phyloP scores from a whole-genome alignment of 2,888 invertebrate species.

The Tetragonisca angustula region DNA sequence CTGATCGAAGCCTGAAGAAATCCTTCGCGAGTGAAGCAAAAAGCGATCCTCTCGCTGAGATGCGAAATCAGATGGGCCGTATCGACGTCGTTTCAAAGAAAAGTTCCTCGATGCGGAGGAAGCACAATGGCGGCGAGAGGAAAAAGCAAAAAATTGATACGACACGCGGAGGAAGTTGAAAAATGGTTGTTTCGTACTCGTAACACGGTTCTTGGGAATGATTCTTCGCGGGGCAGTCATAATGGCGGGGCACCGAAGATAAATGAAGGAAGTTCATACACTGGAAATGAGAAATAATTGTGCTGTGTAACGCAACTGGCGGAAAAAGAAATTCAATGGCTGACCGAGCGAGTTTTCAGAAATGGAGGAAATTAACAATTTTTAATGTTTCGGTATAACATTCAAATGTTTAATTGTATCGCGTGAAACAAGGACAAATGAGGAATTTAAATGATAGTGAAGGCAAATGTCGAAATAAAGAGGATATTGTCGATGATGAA shows the following conservation, averaged over 20 bases:
- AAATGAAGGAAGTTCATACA: neutral
- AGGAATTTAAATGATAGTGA: too few species aligned
- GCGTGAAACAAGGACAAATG: too few species aligned
- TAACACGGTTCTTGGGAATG: neutral
- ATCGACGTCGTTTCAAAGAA: neutral
- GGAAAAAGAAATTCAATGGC: neutral
- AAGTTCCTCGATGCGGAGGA: neutral
- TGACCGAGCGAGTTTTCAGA: too few species aligned
- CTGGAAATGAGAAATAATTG: slow-evolving; percentile 2
- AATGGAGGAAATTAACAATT: too few species aligned
- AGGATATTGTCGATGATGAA: too few species aligned
- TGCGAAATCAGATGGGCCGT: neutral
- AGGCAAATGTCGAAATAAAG: too few species aligned
- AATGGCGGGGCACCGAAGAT: neutral
- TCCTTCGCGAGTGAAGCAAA: too few species aligned
- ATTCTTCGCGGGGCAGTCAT: neutral
- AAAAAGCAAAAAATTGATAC: neutral
- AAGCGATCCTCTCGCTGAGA: neutral
- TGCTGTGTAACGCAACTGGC: neutral
- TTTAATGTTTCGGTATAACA: too few species aligned
- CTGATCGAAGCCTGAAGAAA: too few species aligned
- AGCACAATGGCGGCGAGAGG: neutral
- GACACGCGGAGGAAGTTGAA: neutral
- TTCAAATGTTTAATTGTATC: too few species aligned
- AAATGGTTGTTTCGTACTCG: neutral